Conservation (phyloP, 1,140 invertebrate genomes). For the Cecropterus lyciades region DNA sequence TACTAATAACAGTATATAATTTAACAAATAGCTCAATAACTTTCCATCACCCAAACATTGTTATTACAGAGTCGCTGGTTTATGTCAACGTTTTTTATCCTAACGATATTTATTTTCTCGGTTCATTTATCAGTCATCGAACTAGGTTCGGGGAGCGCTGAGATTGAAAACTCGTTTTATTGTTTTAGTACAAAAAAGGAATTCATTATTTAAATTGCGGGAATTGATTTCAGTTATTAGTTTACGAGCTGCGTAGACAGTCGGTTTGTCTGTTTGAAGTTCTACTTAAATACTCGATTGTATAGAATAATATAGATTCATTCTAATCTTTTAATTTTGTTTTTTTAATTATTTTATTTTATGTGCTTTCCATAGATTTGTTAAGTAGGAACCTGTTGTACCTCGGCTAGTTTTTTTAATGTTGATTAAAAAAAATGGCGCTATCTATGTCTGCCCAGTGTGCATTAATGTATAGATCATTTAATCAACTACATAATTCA, state of each 20-base stretch:
- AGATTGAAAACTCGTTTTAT: not conserved
- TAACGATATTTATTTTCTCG: not conserved
- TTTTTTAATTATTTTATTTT: not conserved
- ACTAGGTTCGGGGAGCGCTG: not conserved
- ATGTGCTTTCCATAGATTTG: too few species aligned
- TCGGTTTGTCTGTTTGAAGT: too few species aligned
- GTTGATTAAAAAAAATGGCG: too few species aligned
- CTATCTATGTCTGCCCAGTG: too few species aligned
- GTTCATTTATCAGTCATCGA: not conserved
- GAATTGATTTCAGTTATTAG: not conserved
- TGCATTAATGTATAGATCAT: too few species aligned
- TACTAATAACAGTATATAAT: not conserved
- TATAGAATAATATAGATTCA: too few species aligned
- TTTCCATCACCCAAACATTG: not conserved
- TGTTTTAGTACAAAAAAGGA: not conserved
- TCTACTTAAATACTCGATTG: not conserved
- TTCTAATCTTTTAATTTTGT: too few species aligned
- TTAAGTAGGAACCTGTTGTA: too few species aligned
- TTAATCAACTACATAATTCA: too few species aligned
- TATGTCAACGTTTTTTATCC: not conserved
- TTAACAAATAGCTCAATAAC: not conserved
- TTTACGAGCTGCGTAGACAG: not conserved
- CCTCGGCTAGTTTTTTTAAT: too few species aligned
- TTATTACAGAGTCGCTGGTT: not conserved
- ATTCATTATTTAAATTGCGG: not conserved